phyloP scores from a whole-genome alignment of 2,888 invertebrate genomes.

The Chrysolina oricalcia region DNA sequence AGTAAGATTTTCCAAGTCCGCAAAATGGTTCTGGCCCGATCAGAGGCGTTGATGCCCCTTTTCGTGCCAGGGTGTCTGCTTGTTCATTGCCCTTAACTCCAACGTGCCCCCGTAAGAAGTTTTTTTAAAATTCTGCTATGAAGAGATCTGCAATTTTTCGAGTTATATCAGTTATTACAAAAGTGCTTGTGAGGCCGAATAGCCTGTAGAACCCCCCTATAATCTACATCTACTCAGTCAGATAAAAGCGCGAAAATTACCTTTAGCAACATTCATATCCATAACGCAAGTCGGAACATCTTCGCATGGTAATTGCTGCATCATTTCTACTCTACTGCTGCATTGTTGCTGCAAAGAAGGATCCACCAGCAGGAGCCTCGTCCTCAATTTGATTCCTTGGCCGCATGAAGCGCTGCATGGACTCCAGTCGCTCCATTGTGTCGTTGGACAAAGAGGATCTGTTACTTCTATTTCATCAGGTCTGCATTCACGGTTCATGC shows the following conservation, averaged over 20 bases:
- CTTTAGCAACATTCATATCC: slow-evolving; percentile 84
- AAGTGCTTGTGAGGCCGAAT: too few relatives aligned
- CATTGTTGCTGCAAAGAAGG: slow-evolving; percentile 80
- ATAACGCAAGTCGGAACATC: slow-evolving; percentile 81
- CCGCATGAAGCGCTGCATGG: slow-evolving; percentile 94
- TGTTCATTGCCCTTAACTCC: too few relatives aligned
- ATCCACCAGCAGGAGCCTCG: slow-evolving; percentile 81
- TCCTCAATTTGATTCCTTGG: slow-evolving; percentile 83
- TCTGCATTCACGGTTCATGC: slow-evolving; percentile 78
- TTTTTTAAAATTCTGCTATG: too few relatives aligned
- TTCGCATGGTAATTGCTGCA: slow-evolving; percentile 84
- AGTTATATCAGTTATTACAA: too few relatives aligned
- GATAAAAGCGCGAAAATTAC: slow-evolving; percentile 68
- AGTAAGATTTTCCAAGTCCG: too few relatives aligned
- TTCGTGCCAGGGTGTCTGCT: too few relatives aligned
- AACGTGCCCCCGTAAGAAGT: too few relatives aligned
- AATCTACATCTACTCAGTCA: background rate
- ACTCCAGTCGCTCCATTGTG: slow-evolving; percentile 93
- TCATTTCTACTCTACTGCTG: slow-evolving; percentile 79
- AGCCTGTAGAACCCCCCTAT: too few relatives aligned
- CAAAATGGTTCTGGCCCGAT: too few relatives aligned
- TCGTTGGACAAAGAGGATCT: slow-evolving; percentile 84
- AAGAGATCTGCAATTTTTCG: too few relatives aligned
- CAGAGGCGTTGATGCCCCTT: too few relatives aligned
- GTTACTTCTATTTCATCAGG: slow-evolving; percentile 72